Conservation (phyloP, 2,797 vertebrate genomes). For the Geotrypetes seraphini region DNA sequence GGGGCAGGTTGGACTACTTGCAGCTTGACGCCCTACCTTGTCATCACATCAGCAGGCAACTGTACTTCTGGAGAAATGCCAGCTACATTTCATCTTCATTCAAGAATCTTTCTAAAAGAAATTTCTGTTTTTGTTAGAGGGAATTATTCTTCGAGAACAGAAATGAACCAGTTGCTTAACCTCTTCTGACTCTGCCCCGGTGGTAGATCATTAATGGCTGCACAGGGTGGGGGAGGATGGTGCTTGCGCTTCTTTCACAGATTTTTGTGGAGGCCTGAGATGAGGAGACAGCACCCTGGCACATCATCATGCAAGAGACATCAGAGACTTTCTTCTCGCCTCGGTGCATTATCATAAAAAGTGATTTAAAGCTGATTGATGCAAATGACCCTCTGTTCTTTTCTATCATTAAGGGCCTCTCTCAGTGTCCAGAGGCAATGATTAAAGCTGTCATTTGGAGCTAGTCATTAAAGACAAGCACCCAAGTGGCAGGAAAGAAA, state of each 20-base stretch:
- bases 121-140: too few species aligned
- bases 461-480: conserved; percentile 91
- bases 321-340: conserved; percentile 79
- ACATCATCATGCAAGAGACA: conserved; percentile 85
- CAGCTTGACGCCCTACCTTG: too few species aligned
- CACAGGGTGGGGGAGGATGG: conserved; percentile 36
- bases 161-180: conserved; percentile 52
- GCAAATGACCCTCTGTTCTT: conserved; percentile 97
- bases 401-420: conserved; percentile 95
- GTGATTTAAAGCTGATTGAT: conserved; percentile 99
- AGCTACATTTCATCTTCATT: too few species aligned
- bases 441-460: conserved; percentile 99
- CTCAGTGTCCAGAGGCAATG: conserved; percentile 96
- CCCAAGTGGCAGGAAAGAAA: conserved; percentile 67
- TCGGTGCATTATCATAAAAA: conserved; percentile 98
- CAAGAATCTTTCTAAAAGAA: too few species aligned
- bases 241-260: conserved; percentile 60
- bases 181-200: conserved; percentile 42
- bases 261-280: conserved; percentile 61
- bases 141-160: too few species aligned
- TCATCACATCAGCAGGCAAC: too few species aligned
- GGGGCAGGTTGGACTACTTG: too few species aligned
- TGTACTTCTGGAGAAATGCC: too few species aligned
- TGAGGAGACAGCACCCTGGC: conserved; percentile 58
- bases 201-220: conserved; percentile 56